These are phyloP conservation scores for Nemopilema nomurai DNA, from an alignment of 30 jellyfish, hydroid and myxozoan genomes.

Conservation along the genomic window DNA sequence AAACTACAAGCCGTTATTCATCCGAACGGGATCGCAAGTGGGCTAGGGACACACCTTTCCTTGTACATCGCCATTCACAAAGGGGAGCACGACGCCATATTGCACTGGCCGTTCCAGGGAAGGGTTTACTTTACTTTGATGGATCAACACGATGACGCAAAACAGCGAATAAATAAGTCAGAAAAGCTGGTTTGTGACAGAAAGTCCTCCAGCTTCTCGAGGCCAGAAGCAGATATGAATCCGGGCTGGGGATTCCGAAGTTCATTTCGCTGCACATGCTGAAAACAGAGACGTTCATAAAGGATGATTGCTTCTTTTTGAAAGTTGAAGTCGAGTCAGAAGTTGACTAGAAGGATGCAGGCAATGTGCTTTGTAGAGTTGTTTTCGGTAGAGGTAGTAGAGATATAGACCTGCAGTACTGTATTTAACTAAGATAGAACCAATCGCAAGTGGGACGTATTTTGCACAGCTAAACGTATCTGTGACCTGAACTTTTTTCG, in stretches of 20 bases:
- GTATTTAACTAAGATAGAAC: too few species aligned
- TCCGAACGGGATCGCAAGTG: conserved; percentile 57
- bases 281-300: conserved; percentile 8
- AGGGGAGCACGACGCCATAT: conserved; percentile 47
- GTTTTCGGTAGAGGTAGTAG: too few species aligned
- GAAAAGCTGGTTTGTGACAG: conserved; percentile 46
- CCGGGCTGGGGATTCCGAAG: conserved; percentile 80
- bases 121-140: conserved; percentile 21
- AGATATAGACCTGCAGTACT: too few species aligned
- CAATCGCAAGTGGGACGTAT: too few species aligned
- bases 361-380: too few species aligned
- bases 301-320: conserved; percentile 34
- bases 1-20: conserved; percentile 49
- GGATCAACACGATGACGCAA: conserved; percentile 1
- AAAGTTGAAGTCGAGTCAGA: conserved; percentile 32
- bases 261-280: conserved; percentile 39
- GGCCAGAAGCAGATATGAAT: conserved; percentile 30
- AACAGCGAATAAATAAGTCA: neutral
- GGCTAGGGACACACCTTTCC: conserved; percentile 51
- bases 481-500: too few species aligned
- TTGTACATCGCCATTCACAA: conserved; percentile 31
- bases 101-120: conserved; percentile 58
- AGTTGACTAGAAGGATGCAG: neutral
- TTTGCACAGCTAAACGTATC: too few species aligned
- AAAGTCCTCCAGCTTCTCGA: conserved; percentile 30